Evolutionary conservation across 92 coral and sea anemone species (phyloP).

Genomic region (Muricea muricata): DNA sequence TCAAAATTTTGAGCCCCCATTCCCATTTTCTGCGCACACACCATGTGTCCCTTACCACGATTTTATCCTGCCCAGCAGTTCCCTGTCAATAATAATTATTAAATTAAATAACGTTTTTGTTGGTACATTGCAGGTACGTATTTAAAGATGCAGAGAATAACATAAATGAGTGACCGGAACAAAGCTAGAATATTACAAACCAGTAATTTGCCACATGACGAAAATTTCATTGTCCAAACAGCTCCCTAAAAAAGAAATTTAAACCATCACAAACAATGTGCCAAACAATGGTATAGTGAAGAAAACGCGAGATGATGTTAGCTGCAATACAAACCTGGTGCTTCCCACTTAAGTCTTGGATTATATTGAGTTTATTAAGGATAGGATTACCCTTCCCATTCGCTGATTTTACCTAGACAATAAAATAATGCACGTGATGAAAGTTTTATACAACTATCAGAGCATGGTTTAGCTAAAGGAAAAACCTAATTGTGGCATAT

Average conservation of each 20-base stretch:
- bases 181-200: too few relatives aligned
- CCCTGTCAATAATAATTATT: conserved; percentile 60
- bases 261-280: neutral
- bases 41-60: conserved; percentile 85
- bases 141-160: too few relatives aligned
- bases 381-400: conserved; percentile 96
- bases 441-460: too few relatives aligned
- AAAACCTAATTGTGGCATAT: too few relatives aligned
- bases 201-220: conserved; percentile 95
- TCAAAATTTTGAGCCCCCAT: too few relatives aligned
- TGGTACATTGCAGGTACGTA: neutral
- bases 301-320: too few relatives aligned
- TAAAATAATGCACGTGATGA: neutral
- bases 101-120: neutral
- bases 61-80: conserved; percentile 98
- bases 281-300: neutral
- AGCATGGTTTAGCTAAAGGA: too few relatives aligned
- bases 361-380: conserved; percentile 87
- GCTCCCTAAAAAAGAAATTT: conserved; percentile 75
- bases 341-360: conserved; percentile 97
- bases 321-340: conserved; percentile 79
- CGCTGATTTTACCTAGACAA: conserved; percentile 86
- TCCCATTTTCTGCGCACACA: too few relatives aligned
- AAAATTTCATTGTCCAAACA: conserved; percentile 97
- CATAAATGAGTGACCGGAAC: too few relatives aligned